Evolutionary conservation across 1,140 invertebrate genomes (phyloP).

Genomic region (Aplysia californica): DNA sequence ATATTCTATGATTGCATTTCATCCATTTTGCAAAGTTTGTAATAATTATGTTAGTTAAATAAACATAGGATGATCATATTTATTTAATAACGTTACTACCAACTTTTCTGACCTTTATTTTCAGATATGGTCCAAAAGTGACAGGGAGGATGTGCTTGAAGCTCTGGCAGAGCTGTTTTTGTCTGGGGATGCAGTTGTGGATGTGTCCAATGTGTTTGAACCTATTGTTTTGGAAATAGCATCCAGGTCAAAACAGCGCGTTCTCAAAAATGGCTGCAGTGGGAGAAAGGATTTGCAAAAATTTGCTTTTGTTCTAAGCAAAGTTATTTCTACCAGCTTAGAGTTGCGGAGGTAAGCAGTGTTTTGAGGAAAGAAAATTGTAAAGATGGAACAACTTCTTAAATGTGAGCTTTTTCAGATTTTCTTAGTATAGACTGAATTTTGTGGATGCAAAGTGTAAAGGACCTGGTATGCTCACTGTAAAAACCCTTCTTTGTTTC

Average conservation of each 20-base stretch:
- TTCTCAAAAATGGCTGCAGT: conserved; percentile 19
- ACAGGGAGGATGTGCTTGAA: conserved; percentile 37
- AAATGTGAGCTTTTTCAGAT: neutral
- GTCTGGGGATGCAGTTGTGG: conserved; percentile 27
- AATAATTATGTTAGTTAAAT: no score
- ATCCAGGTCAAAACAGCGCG: conserved; percentile 27
- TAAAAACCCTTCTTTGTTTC: neutral
- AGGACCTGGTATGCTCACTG: neutral
- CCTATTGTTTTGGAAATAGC: conserved; percentile 47
- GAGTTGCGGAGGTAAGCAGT: conserved; percentile 39
- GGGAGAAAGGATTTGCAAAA: conserved; percentile 22
- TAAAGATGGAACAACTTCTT: no score
- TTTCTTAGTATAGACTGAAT: neutral
- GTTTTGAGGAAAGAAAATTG: neutral
- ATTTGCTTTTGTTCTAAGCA: conserved; percentile 43
- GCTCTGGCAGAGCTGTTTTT: conserved; percentile 43
- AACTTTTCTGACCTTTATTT: conserved; percentile 22
- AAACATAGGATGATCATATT: no score
- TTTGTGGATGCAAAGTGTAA: neutral
- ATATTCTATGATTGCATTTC: no score
- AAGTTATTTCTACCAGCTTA: conserved; percentile 35
- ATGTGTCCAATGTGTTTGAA: conserved; percentile 37
- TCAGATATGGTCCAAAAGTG: conserved; percentile 53
- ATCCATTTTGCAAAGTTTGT: no score
- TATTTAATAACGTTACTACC: neutral